Base-by-base conservation (phyloP, 2,888 invertebrate species). In the Agrochola macilenta region DNA sequence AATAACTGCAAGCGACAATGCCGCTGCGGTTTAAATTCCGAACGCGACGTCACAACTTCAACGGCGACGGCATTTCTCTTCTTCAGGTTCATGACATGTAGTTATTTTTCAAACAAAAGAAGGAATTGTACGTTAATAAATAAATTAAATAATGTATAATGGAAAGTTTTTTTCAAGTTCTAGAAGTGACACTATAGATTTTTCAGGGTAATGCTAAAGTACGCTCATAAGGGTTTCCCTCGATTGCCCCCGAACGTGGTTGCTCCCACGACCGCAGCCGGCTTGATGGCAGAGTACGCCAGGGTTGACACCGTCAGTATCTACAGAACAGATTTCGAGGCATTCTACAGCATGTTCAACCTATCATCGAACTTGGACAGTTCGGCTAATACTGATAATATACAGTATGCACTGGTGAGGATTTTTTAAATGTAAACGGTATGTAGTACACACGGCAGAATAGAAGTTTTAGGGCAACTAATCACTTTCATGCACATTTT, bases 351-450 rank as follows among this genome's bases (percentile, higher is more conserved):
- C 81, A 98, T 98, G 91, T 98, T 98, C 92, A 97, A 97, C 77
- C 95, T 98, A 17, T 93, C 98, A 80, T 98, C 98, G 4, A 98
- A 99, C 93, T 97, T 98, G 73, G 97, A 98, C 30, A 97, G 98
- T 88, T 97, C 98, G 95, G 93, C 96, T 60, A 93, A 95, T n/a
- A 95, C 96, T 4, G 98, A 98, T 90, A 95, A 98, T 75, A 97
- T 97, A 83, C 97, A 98, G 86, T 98, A 98, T 92, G 97, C 98
- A 70, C 92, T 98, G 94, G 98, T 98, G 92, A 96, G 97, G 95
- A 5, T 5, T 0, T 9, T 60, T 52, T n/a, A 5, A 35, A 52
- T 58, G 17, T 58, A 58, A 7, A 26, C 26, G n/a, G n/a, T 26
- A 57, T n/a, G 0, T 12, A 12, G n/a, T 11, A 57, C n/a, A 30